These are phyloP conservation scores for Chrysopa pallens DNA, from an alignment of 1,140 invertebrate species.

Conservation along the genomic window DNA sequence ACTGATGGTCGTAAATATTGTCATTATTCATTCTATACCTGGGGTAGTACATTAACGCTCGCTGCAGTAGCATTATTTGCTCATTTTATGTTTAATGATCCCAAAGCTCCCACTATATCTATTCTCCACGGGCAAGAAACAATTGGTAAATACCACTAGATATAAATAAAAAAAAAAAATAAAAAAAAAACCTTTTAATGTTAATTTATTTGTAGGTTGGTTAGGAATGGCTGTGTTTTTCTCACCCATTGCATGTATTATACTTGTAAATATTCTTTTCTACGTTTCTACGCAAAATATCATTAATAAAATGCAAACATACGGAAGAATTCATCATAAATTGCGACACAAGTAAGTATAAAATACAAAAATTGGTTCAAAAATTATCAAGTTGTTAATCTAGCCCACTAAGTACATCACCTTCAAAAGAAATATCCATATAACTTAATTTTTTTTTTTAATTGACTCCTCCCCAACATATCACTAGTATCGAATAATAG, in stretches of 20 bases:
- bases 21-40: slow-evolving; percentile 64
- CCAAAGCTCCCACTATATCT: slow-evolving; percentile 24
- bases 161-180: slow-evolving; percentile 1
- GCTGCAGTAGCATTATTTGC: slow-evolving; percentile 54
- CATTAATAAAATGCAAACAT: slow-evolving; percentile 58
- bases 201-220: slow-evolving; percentile 37
- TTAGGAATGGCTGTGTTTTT: slow-evolving; percentile 64
- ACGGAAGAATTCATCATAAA: slow-evolving; percentile 69
- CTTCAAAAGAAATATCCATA: no score
- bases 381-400: no score
- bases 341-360: slow-evolving; percentile 54
- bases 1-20: slow-evolving; percentile 71
- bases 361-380: no score
- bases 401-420: no score
- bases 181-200: slow-evolving; percentile 3
- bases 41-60: slow-evolving; percentile 50
- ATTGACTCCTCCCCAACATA: no score
- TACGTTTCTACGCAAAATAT: slow-evolving; percentile 58
- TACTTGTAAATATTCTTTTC: slow-evolving; percentile 60
- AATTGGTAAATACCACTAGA: slow-evolving; percentile 26
- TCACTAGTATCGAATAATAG: no score
- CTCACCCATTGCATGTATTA: slow-evolving; percentile 55
- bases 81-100: slow-evolving; percentile 57
- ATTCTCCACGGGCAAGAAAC: slow-evolving; percentile 37
- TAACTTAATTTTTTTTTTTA: no score